Evolutionary conservation across 2,888 invertebrate genomes (phyloP).

Genomic region (Isotomurus palustris): DNA sequence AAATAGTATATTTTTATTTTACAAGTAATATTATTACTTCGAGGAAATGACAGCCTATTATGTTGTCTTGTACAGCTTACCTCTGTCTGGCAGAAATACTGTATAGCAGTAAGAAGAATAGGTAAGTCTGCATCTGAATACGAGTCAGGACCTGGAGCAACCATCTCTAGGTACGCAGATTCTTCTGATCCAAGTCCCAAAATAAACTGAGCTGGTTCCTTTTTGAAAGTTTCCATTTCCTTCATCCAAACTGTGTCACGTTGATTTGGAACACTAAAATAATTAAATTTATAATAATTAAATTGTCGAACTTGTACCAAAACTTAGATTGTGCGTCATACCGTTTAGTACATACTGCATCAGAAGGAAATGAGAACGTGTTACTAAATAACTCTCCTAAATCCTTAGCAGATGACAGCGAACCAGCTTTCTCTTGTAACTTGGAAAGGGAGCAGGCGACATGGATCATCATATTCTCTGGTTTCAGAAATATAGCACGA

Average conservation of each 20-base stretch:
- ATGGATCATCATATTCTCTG: slow-evolving; percentile 64
- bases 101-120: slow-evolving; percentile 69
- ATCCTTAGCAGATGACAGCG: slow-evolving; percentile 16
- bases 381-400: slow-evolving; percentile 20
- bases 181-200: slow-evolving; percentile 78
- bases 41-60: too few species aligned
- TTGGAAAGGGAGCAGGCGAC: slow-evolving; percentile 66
- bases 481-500: slow-evolving; percentile 58
- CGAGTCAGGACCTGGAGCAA: slow-evolving; percentile 62
- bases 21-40: too few species aligned
- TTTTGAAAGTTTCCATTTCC: slow-evolving; percentile 13
- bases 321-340: not conserved
- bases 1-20: not conserved
- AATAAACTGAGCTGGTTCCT: slow-evolving; percentile 53
- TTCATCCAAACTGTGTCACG: slow-evolving; percentile 41
- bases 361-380: slow-evolving; percentile 29
- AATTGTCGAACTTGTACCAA: not conserved
- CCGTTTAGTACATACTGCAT: slow-evolving; percentile 2
- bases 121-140: slow-evolving; percentile 63
- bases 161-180: slow-evolving; percentile 67
- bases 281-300: not conserved
- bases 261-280: slow-evolving; percentile 34
- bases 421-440: slow-evolving; percentile 53
- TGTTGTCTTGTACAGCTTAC: too few species aligned
- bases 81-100: slow-evolving; percentile 82